Evolutionary conservation across 2,797 vertebrate species (phyloP).

Genomic region (Enteromius thamalakanensis): DNA sequence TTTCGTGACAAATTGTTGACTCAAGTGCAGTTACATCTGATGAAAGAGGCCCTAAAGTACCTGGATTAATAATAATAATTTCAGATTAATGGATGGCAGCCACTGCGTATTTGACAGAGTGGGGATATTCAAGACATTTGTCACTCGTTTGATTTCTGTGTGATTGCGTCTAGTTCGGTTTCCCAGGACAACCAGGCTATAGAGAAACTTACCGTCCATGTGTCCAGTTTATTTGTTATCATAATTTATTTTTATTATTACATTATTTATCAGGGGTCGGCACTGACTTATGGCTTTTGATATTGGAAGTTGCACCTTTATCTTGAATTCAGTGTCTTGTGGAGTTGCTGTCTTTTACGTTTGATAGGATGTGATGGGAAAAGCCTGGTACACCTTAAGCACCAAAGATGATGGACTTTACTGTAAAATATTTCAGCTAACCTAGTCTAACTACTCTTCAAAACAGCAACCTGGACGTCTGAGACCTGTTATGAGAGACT

Average conservation of each 20-base stretch:
- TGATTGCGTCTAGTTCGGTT: neutral
- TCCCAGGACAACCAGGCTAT: neutral
- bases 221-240: neutral
- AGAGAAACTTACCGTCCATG: neutral
- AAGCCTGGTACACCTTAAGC: neutral
- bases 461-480: neutral
- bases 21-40: conserved; percentile 27
- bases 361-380: conserved; percentile 31
- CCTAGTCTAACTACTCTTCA: neutral
- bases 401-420: conserved; percentile 40
- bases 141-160: neutral
- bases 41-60: conserved; percentile 28
- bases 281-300: conserved; percentile 23
- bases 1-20: conserved; percentile 42
- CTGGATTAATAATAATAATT: conserved; percentile 12
- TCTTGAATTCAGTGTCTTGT: neutral
- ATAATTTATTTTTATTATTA: conserved; percentile 9
- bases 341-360: conserved; percentile 13
- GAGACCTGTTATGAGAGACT: neutral
- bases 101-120: conserved; percentile 24
- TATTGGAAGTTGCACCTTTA: neutral
- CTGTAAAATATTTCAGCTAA: neutral
- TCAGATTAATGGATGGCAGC: neutral
- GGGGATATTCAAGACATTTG: neutral
- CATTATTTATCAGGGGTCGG: neutral